Evolutionary conservation across 2,888 invertebrate genomes (phyloP), one percentile per base, ranked within the genome.

Genomic region (Leistus spinibarbis): DNA sequence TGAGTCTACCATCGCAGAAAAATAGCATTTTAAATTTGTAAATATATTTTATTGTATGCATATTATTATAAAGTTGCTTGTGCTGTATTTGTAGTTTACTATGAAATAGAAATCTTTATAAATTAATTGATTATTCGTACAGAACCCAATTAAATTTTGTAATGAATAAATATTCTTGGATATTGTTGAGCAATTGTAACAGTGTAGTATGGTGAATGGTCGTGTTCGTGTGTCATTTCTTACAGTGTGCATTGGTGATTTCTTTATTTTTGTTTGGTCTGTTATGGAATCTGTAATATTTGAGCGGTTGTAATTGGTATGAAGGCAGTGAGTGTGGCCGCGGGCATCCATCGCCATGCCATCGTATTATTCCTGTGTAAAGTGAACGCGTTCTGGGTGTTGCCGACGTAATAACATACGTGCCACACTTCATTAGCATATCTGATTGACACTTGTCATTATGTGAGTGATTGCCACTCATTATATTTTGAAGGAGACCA

Each of bases 381-480:
- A 40, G 40, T 40, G 40, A 40, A 40, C 40, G 40, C 40, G 40
- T 40, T 40, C 40, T 40, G 40, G 40, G 40, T 40, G 40, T 40
- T 40, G 40, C 13, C 40, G 40, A 40, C 40, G 40, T 40, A 40
- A 40, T 40, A 40, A 40, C 40, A 40, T 40, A 40, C 40, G 40
- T 40, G 40, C 40, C 40, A 40, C 40, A 40, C 40, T 40, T 40
- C 40, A 69, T 69, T 69, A 69, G 24, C 69, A 57, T 69, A 69
- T 69, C 69, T 69, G 69, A 69, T 69, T 69, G 69, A 69, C 69
- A 69, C 69, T 69, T 56, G 69, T 69, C 69, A 54, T 69, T 69
- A 69, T 69, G 56, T 69, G 69, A 69, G 24, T 22, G 69, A 69
- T 69, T 69, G 69, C 24, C 54, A 56, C 27, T 69, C 54, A 69